Evolutionary conservation across 2,888 invertebrate species (phyloP).

Genomic region (Ommatoiulus sabulosus): DNA sequence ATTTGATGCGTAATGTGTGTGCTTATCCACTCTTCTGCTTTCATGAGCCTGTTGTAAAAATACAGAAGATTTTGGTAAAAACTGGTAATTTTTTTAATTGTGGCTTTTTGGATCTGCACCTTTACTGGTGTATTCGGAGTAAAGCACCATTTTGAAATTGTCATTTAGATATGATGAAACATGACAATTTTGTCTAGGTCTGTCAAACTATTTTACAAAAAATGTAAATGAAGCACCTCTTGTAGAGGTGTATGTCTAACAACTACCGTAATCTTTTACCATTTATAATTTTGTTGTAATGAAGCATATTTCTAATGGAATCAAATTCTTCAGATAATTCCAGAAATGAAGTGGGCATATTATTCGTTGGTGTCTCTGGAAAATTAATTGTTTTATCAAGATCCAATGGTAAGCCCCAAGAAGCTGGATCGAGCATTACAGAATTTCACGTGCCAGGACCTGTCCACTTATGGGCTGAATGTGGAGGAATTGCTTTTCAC

Average conservation of each 20-base stretch:
- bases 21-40: constrained; percentile 38
- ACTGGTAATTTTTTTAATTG: background rate
- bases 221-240: too few species aligned
- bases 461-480: background rate
- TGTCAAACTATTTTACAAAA: too few species aligned
- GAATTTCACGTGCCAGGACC: constrained; percentile 38
- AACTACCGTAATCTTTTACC: background rate
- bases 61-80: constrained; percentile 1
- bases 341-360: background rate
- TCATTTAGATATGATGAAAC: background rate
- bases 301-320: too few species aligned
- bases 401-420: background rate
- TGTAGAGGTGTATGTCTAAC: background rate
- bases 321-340: background rate
- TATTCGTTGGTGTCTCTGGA: constrained; percentile 14
- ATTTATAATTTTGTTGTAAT: background rate
- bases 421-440: background rate
- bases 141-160: background rate
- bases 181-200: too few species aligned
- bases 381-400: background rate
- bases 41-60: background rate
- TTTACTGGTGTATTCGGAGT: too few species aligned
- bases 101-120: too few species aligned
- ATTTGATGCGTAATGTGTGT: background rate
- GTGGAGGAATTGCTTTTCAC: background rate